These are phyloP conservation scores for Jordanella pulchra DNA, from an alignment of 2,797 vertebrate species.

Conservation along the genomic window DNA sequence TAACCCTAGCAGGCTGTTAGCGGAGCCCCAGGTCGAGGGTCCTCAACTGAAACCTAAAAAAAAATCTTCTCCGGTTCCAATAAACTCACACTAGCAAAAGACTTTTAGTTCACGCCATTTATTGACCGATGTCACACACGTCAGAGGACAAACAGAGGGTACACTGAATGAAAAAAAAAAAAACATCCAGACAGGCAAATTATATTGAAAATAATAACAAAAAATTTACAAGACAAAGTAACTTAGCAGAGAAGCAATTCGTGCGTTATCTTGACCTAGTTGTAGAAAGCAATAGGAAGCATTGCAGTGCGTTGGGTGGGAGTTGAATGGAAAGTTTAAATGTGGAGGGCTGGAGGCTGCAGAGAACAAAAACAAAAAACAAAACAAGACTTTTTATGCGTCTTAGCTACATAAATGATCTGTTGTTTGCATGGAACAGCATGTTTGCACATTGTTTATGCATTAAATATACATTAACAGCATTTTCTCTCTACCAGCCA, in stretches of 20 bases:
- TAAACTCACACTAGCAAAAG: slow-evolving; percentile 19
- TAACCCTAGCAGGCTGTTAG: slow-evolving; percentile 50
- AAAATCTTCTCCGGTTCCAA: slow-evolving; percentile 36
- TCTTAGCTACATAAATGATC: neutral
- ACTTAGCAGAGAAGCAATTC: slow-evolving; percentile 48
- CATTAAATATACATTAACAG: neutral
- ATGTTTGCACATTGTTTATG: neutral
- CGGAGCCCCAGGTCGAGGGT: neutral
- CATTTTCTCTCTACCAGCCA: neutral
- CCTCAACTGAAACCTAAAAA: slow-evolving; percentile 18
- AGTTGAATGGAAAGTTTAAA: slow-evolving; percentile 1
- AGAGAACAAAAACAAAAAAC: neutral
- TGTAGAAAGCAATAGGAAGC: slow-evolving; percentile 42
- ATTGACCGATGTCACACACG: slow-evolving; percentile 78
- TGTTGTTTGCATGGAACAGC: neutral
- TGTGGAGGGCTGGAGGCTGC: neutral
- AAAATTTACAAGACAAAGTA: slow-evolving; percentile 69
- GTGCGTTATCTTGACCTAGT: slow-evolving; percentile 45
- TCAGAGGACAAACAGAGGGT: slow-evolving; percentile 72
- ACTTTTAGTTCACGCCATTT: slow-evolving; percentile 70
- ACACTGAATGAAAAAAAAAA: slow-evolving; percentile 68
- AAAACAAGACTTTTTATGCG: neutral
- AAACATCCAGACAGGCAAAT: slow-evolving; percentile 49
- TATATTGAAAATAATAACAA: slow-evolving; percentile 60
- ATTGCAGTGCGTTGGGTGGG: slow-evolving; percentile 47